These are phyloP conservation scores for Drosophila sturtevanti DNA, from an alignment of 1,140 invertebrate genomes.

Conservation along the genomic window DNA sequence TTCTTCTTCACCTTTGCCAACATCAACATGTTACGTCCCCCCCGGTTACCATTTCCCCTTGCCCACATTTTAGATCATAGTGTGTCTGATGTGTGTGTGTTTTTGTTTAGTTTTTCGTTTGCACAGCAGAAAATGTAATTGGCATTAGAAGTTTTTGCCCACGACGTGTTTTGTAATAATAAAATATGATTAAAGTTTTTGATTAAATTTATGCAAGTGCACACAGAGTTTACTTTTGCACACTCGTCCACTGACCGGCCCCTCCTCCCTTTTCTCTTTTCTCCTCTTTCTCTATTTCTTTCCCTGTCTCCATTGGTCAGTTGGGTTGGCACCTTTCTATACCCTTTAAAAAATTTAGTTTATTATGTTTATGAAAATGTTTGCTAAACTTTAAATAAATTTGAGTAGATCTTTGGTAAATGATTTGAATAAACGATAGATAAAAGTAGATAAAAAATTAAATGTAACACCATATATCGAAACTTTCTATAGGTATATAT, in stretches of 20 bases:
- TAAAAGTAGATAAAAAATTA: too few species aligned
- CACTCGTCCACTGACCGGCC: background rate
- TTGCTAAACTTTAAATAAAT: too few species aligned
- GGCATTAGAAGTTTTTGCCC: constrained; percentile 72
- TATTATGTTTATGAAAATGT: constrained; percentile 28
- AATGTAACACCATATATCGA: too few species aligned
- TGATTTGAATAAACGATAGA: too few species aligned
- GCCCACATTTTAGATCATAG: background rate
- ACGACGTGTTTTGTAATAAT: constrained; percentile 80
- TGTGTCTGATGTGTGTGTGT: constrained; percentile 35
- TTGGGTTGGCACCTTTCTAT: constrained; percentile 20
- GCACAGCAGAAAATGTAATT: constrained; percentile 73
- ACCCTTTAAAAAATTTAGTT: background rate
- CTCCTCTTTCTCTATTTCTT: background rate
- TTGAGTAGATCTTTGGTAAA: too few species aligned
- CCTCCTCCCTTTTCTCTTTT: too few species aligned
- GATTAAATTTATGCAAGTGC: constrained; percentile 79
- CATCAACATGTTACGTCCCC: too few species aligned
- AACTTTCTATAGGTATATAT: too few species aligned
- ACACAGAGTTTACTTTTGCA: constrained; percentile 15
- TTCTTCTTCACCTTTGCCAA: constrained; percentile 23
- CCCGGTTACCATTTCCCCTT: too few species aligned
- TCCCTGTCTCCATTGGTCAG: constrained; percentile 27
- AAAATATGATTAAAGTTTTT: constrained; percentile 82
- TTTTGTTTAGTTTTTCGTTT: constrained; percentile 74